Base-by-base conservation (phyloP, 2,113 vertebrate species). In the Dromas ardeola region DNA sequence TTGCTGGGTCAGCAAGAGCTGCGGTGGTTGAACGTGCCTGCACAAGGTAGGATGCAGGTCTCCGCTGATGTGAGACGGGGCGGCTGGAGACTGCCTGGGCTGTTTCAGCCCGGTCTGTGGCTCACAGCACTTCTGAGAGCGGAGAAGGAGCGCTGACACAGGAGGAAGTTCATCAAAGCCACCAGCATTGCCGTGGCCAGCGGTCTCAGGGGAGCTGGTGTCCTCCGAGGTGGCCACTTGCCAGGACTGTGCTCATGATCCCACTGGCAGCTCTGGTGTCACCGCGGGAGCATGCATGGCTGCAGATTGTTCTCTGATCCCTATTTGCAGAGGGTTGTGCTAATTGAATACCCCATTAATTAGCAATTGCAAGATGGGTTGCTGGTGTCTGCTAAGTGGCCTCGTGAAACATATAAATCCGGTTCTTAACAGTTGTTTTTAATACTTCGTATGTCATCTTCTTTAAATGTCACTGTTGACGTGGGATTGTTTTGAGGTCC, bases 201-300 rank as follows among this genome's bases (percentile, higher is more conserved):
- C 5, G 1, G 53, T 42, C 78, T 30, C 43, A 15, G 53, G 26
- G 58, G 59, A 3, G 26, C 55, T 63, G 43, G 34, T 58, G 10
- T 22, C 3, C 5, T 32, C 18, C 19, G 66, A 56, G 23, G 32
- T 6, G 6, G 6, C 29, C 20, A 42, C 47, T 19, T 23, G 58
- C 20, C 80, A 30, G 58, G 63, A 26, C 36, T 42, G 30, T 74
- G 66, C 67, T 38, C 21, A 36, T 15, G 58, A 85, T 50, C 49
- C 43, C 22, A 72, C 36, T 45, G 45, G 50, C 56, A 55, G 29
- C 50, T 43, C 47, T 2, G 38, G 42, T 67, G n/a, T 63, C 42
- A 45, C 21, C 20, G 21, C 2, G 2, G 61, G 47, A 93, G 50
- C 1, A 11, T 38, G 5, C 0, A 0, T 27, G 49, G 43, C 73